Evolutionary conservation across 2,113 vertebrate genomes (phyloP).

Genomic region (Propithecus coquereli): DNA sequence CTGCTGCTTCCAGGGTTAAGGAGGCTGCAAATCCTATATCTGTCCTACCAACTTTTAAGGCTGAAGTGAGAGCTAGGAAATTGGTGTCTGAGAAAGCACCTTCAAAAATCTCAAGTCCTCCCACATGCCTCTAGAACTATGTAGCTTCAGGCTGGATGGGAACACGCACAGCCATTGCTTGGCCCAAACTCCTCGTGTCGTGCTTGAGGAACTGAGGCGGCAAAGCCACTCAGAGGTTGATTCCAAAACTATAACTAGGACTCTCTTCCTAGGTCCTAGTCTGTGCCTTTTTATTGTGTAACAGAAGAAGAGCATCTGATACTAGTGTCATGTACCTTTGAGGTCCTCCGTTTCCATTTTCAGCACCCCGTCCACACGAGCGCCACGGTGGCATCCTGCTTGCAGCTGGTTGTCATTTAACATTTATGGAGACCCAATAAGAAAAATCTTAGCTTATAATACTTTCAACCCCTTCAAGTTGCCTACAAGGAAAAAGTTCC

Average conservation of each 20-base stretch:
- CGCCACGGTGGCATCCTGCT: too few species aligned
- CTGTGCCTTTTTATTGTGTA: not conserved
- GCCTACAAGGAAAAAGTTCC: not conserved
- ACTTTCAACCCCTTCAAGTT: not conserved
- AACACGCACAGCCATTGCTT: not conserved
- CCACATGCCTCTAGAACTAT: not conserved
- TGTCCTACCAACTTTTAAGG: not conserved
- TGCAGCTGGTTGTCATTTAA: not conserved
- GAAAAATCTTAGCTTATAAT: not conserved
- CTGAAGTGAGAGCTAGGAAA: not conserved
- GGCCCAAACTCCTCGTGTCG: not conserved
- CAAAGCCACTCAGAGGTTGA: not conserved
- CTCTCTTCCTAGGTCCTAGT: not conserved
- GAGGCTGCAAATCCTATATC: not conserved
- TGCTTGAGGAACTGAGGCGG: not conserved
- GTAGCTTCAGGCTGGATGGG: too few species aligned
- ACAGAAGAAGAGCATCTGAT: not conserved
- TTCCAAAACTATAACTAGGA: not conserved
- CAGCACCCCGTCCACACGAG: fast-evolving
- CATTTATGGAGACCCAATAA: not conserved
- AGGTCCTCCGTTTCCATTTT: not conserved
- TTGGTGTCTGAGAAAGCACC: not conserved
- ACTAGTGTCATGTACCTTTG: not conserved
- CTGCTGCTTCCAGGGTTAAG: too few species aligned
- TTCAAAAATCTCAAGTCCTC: not conserved